Base-by-base conservation (phyloP, 30 jellyfish, hydroid and myxozoan species). In the Sanderia malayensis region DNA sequence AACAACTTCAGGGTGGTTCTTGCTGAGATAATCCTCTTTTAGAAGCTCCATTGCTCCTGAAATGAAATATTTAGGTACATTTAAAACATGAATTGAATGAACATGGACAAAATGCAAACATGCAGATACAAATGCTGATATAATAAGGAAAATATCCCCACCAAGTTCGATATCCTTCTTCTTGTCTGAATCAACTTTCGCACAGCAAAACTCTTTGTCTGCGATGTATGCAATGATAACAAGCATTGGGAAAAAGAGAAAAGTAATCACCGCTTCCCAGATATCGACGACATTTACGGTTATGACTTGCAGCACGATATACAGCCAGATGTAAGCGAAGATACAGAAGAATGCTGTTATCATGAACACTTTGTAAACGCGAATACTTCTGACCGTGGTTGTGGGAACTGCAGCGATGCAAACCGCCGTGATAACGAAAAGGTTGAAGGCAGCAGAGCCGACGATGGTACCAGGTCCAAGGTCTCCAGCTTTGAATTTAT, bases 401-500 rank as follows among this genome's bases (percentile, higher is more conserved):
- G 71, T 73, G 6, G 88, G 83, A 7, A 92, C 73, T 0, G 98
- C 63, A 52, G 77, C 78, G 28, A 92, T 83, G 66, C 98, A 92
- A 57, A 84, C 93, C 0, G 98, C 98, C 1, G 95, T 92, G 67
- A 92, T 92, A 26, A 67, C 80, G 33, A 92, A 70, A n/a, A 92
- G 69, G 75, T 92, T 92, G 78, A 92, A 92, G 26, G 98, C 95
- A 21, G 98, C 98, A 57, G 96, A 85, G 1, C 98, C 98, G 4
- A 92, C 98, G 25, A 92, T 92, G 4, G 98, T 92, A 10, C 98
- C 98, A 7, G 98, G 98, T 9, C 98, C 98, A 28, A 92, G 92
- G 58, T 62, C 88, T 1, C 98, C 98, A 44, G 98, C 98, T 19
- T 92, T 75, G 76, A 92, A 92, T 44, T 80, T 67, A 31, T 80